phyloP scores from a whole-genome alignment of 1,140 invertebrate genomes.

The Thaumetopoea pityocampa region DNA sequence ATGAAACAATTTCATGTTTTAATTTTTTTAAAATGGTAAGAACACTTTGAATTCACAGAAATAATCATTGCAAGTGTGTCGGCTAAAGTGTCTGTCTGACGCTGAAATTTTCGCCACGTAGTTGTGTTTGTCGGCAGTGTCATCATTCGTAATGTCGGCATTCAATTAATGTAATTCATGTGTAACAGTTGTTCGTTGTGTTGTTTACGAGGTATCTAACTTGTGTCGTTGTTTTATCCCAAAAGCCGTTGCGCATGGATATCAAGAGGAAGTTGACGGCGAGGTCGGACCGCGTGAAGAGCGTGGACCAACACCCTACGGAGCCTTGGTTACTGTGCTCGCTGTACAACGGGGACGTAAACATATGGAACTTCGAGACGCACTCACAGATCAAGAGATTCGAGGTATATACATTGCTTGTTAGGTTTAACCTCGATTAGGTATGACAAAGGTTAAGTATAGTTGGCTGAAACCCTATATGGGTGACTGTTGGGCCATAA shows the following conservation, averaged over 20 bases:
- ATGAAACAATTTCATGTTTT: constrained; percentile 66
- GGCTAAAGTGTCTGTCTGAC: constrained; percentile 4
- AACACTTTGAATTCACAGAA: constrained; percentile 23
- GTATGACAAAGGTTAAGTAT: too few relatives aligned
- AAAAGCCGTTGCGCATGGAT: constrained; percentile 95
- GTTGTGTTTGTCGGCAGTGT: constrained; percentile 36
- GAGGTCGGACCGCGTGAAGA: constrained; percentile 98
- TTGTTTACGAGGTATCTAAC: constrained; percentile 19
- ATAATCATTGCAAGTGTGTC: constrained; percentile 15
- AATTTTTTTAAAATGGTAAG: constrained; percentile 67
- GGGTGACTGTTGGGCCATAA: too few relatives aligned
- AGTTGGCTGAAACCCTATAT: too few relatives aligned
- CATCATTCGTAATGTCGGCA: constrained; percentile 52
- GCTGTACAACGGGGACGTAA: constrained; percentile 98
- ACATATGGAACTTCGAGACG: constrained; percentile 99
- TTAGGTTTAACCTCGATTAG: background rate
- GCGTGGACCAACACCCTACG: constrained; percentile 96
- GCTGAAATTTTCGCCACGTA: constrained; percentile 37
- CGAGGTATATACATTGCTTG: constrained; percentile 70
- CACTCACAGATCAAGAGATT: constrained; percentile 94
- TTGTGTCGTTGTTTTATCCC: constrained; percentile 37
- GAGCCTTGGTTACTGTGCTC: constrained; percentile 99
- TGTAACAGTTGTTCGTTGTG: constrained; percentile 23
- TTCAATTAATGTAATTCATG: constrained; percentile 29
- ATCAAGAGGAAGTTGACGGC: constrained; percentile 98